A percentile compares a stretch with the other conserved stretches of the same genome.
phyloP scores from a whole-genome alignment of 2,888 invertebrate genomes.

The Cremastobaeus sp. region DNA sequence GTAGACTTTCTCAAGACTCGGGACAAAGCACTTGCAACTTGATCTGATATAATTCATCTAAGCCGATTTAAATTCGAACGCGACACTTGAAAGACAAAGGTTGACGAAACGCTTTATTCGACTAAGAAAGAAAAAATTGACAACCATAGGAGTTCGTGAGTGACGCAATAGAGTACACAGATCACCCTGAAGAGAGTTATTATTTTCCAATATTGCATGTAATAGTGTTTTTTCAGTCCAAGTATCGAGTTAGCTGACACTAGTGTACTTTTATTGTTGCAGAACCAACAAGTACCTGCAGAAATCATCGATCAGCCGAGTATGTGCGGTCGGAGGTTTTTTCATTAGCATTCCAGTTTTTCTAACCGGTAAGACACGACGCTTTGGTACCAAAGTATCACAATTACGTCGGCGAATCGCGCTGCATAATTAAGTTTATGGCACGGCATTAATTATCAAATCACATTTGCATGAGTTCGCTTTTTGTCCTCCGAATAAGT shows the following conservation, averaged over 20 bases:
- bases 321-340: conserved; percentile 95
- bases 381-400: conserved; percentile 24
- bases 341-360: conserved; percentile 96
- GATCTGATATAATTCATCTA: conserved; percentile 29
- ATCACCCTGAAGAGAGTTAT: too few species aligned
- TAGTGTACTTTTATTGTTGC: conserved; percentile 77
- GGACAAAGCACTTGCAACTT: conserved; percentile 35
- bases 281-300: conserved; percentile 95
- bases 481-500: conserved; percentile 10
- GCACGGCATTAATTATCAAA: conserved; percentile 25
- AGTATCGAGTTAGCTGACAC: conserved; percentile 18
- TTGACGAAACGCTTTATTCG: too few species aligned
- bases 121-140: conserved; percentile 3
- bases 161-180: too few species aligned
- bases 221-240: background rate
- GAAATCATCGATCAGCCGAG: conserved; percentile 93
- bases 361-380: conserved; percentile 85
- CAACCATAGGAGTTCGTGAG: too few species aligned
- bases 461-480: conserved; percentile 21
- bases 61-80: conserved; percentile 36
- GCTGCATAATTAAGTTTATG: conserved; percentile 40
- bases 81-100: conserved; percentile 31
- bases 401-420: conserved; percentile 13
- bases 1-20: conserved; percentile 16
- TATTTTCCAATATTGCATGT: too few species aligned